Evolutionary conservation across 1,140 invertebrate species (phyloP).

Genomic region (Aplysia californica): DNA sequence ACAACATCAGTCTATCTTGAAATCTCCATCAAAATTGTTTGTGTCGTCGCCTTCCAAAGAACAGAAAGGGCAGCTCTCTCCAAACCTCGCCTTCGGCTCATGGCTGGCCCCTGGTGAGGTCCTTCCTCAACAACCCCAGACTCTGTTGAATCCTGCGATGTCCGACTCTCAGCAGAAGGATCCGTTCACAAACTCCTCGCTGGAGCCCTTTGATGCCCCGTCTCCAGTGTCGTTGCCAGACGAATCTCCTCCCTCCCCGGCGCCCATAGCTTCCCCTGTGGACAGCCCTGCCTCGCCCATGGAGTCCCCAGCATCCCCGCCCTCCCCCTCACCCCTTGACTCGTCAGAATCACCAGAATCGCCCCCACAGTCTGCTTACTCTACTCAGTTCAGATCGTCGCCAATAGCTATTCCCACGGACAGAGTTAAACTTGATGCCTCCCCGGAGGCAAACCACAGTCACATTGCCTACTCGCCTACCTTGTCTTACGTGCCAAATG

Average conservation of each 20-base stretch:
- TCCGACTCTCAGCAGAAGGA: too few species aligned
- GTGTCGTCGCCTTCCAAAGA: background rate
- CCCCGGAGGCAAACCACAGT: background rate
- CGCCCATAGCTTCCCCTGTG: background rate
- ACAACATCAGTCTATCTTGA: too few species aligned
- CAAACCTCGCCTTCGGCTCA: slow-evolving; percentile 15
- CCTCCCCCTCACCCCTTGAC: background rate
- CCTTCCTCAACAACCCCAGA: too few species aligned
- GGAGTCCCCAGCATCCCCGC: slow-evolving; percentile 6
- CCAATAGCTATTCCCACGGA: slow-evolving; percentile 23
- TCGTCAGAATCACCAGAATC: slow-evolving; percentile 14
- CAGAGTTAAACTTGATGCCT: background rate
- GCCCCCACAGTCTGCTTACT: slow-evolving; percentile 1
- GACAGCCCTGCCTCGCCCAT: slow-evolving; percentile 14
- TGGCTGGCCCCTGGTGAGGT: slow-evolving; percentile 20
- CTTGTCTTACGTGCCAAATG: too few species aligned
- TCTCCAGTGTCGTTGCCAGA: background rate
- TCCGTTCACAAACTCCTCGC: too few species aligned
- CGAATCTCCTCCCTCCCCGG: slow-evolving; percentile 10
- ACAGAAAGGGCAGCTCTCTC: background rate
- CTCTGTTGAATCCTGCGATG: too few species aligned
- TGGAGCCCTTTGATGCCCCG: background rate
- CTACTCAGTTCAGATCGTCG: background rate
- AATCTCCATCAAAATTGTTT: too few species aligned
- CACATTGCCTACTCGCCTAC: background rate